A percentile compares a stretch with the other conserved stretches of the same genome.
These are phyloP conservation scores for Atherinosoma microstoma DNA, from an alignment of 2,797 vertebrate species.

Conservation along the genomic window DNA sequence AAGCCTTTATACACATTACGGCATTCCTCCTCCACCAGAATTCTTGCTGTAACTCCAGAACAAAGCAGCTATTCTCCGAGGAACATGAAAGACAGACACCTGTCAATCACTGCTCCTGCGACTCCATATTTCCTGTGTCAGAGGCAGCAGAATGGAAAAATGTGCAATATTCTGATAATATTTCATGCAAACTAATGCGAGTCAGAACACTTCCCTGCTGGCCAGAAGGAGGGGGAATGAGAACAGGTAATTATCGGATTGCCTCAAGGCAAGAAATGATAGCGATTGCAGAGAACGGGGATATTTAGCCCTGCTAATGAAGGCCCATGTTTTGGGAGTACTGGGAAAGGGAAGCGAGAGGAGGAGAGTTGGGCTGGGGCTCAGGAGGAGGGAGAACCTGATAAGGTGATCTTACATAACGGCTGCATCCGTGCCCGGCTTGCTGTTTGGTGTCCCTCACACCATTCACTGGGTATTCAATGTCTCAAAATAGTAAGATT, in stretches of 20 bases:
- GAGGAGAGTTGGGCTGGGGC: slow-evolving; percentile 65
- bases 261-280: slow-evolving; percentile 86
- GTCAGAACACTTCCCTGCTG: slow-evolving; percentile 84
- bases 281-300: slow-evolving; percentile 86
- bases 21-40: slow-evolving; percentile 72
- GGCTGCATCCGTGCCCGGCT: slow-evolving; percentile 66
- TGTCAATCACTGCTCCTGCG: slow-evolving; percentile 80
- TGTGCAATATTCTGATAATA: slow-evolving; percentile 88
- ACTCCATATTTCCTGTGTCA: slow-evolving; percentile 75
- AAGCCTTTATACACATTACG: slow-evolving; percentile 72
- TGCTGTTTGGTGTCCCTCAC: slow-evolving; percentile 55
- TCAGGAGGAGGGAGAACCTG: slow-evolving; percentile 81
- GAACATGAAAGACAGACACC: slow-evolving; percentile 82
- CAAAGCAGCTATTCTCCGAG: slow-evolving; percentile 74
- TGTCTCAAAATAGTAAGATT: slow-evolving; percentile 45
- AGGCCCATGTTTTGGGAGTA: slow-evolving; percentile 83
- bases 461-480: slow-evolving; percentile 39
- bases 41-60: slow-evolving; percentile 75
- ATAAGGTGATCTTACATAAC: slow-evolving; percentile 85
- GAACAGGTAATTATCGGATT: slow-evolving; percentile 87
- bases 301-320: slow-evolving; percentile 88
- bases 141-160: slow-evolving; percentile 82
- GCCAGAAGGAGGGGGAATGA: slow-evolving; percentile 85
- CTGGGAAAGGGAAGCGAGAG: slow-evolving; percentile 58
- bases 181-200: slow-evolving; percentile 88